Base-by-base conservation (phyloP, 2,113 vertebrate species). In the Nothobranchius kuhntae region DNA sequence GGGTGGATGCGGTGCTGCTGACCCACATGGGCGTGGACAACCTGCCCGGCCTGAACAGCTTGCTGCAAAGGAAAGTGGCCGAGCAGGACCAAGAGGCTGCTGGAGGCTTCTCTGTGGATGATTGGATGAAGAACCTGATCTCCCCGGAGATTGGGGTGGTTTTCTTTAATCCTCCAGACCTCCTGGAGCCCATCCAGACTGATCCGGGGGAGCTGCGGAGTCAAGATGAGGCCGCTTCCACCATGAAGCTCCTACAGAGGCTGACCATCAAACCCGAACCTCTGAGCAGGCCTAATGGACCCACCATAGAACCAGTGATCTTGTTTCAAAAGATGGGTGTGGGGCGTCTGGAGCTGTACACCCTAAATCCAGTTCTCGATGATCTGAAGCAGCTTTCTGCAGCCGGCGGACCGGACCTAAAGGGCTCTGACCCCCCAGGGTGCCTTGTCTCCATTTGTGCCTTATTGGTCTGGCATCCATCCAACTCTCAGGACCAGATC, bases 301-400 rank as follows among this genome's bases (percentile, higher is more conserved):
- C 94, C 0, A 65, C 48, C 1, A 80, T 93, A 0, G 92, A 95
- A 66, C 97, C 98, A 6, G 82, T 93, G 0, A 93, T 95, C 74
- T 89, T 99, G 51, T 98, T 98, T 63, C 95, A 98, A 63, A 99
- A 99, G 89, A 95, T 99, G 96, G 98, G 98, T 0, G 96, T 99
- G 0, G 98, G 98, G 2, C 89, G 96, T 0, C 57, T 99, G 72
- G 97, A 99, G 81, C 87, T 99, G 91, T 97, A 96, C 0, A 84
- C 95, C 3, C 87, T 99, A 14, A 96, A 98, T 78, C 97, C 97
- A 0, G 90, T 94, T 3, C 78, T 95, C 1, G 94, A 96, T 3
- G 83, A 82, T 21, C 85, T 96, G 0, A 89, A 91, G 90, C 93
- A 94, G 76, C 86, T 81, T 0, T 95, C 94, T 95, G 65, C 92